These are phyloP conservation scores for Saccopteryx bilineata DNA, from an alignment of 2,113 vertebrate species.

Conservation along the genomic window DNA sequence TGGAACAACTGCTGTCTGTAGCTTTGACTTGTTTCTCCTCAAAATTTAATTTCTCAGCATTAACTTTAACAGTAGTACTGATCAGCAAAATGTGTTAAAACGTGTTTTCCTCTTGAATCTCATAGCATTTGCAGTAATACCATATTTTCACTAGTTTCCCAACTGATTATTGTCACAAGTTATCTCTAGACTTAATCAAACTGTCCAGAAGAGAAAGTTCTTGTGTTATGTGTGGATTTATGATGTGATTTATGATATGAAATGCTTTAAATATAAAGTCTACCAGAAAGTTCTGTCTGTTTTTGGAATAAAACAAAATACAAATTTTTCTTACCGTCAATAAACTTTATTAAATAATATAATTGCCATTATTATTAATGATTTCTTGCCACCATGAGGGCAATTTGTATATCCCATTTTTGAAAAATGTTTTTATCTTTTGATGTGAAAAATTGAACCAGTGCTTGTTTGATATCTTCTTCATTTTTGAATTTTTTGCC, in stretches of 20 bases:
- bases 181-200: not conserved
- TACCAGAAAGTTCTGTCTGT: too few relatives aligned
- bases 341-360: too few relatives aligned
- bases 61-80: conserved; percentile 20
- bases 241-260: not conserved
- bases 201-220: conserved; percentile 1
- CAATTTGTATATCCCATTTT: too few relatives aligned
- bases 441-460: too few relatives aligned
- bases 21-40: conserved; percentile 48
- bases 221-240: conserved; percentile 21
- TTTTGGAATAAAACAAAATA: too few relatives aligned
- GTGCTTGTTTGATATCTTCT: too few relatives aligned
- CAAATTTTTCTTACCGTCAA: too few relatives aligned
- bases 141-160: not conserved
- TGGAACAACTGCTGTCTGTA: not conserved
- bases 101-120: conserved; percentile 32
- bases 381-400: too few relatives aligned
- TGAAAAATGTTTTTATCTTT: too few relatives aligned
- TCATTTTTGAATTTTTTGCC: too few relatives aligned
- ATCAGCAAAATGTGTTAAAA: not conserved
- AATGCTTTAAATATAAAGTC: not conserved
- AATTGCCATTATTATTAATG: too few relatives aligned
- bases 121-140: not conserved
- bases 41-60: conserved; percentile 11
- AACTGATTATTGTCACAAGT: not conserved